These are phyloP conservation scores for Hypotaenidia okinawae DNA, from an alignment of 2,797 vertebrate genomes.

Conservation along the genomic window DNA sequence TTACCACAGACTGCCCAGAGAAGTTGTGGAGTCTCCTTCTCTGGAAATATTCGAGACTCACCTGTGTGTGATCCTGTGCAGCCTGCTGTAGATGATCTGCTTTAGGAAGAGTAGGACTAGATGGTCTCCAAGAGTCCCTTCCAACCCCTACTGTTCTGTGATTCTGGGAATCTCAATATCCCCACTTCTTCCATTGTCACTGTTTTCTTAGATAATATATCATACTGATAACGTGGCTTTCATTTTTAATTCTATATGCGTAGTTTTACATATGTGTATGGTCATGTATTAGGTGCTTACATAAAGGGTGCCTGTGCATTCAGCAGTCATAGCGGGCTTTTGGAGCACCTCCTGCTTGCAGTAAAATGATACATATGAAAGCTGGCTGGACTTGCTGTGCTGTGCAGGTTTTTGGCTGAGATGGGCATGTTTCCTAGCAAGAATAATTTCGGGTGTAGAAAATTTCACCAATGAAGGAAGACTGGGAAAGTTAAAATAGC, in stretches of 20 bases:
- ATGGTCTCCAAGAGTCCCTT: too few relatives aligned
- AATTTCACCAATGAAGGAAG: neutral
- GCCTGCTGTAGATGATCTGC: too few relatives aligned
- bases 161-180: neutral
- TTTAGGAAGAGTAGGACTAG: too few relatives aligned
- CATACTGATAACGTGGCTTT: neutral
- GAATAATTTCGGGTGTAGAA: neutral
- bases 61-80: too few relatives aligned
- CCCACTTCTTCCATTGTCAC: neutral
- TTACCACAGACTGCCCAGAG: too few relatives aligned
- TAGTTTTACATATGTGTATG: neutral
- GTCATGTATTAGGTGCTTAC: neutral
- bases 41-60: too few relatives aligned
- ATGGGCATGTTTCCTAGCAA: neutral
- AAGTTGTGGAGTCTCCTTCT: too few relatives aligned
- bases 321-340: neutral
- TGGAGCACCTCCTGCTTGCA: neutral
- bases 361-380: neutral
- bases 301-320: neutral
- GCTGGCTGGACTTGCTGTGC: neutral
- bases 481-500: neutral
- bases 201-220: neutral
- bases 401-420: neutral
- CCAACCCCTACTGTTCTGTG: too few relatives aligned
- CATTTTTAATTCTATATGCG: neutral